Conservation (phyloP, 1,140 invertebrate genomes). For the Sarcophaga peregrina region DNA sequence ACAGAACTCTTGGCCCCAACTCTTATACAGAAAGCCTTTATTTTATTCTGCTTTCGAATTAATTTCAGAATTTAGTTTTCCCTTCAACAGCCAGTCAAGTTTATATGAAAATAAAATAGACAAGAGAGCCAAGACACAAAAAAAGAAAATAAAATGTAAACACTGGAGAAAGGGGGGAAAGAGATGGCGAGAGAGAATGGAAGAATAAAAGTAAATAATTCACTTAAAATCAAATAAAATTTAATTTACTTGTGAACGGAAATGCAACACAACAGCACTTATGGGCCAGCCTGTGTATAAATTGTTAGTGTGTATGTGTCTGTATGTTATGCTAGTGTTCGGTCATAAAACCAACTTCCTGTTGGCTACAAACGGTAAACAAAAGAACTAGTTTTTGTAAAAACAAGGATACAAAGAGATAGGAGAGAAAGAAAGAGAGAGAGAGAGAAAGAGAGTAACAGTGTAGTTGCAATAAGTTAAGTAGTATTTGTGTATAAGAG, state of each 20-base stretch:
- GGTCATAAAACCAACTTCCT: conserved; percentile 33
- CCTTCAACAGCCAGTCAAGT: too few species aligned
- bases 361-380: conserved; percentile 20
- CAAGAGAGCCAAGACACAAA: too few species aligned
- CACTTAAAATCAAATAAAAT: conserved; percentile 42
- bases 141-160: too few species aligned
- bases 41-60: too few species aligned
- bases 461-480: not conserved
- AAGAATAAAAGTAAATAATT: conserved; percentile 32
- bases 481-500: too few species aligned
- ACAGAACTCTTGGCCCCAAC: too few species aligned
- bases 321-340: not conserved
- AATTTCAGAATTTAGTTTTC: too few species aligned
- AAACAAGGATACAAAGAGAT: not conserved
- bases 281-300: not conserved
- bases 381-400: not conserved
- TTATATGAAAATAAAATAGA: too few species aligned
- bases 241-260: conserved; percentile 42
- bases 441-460: not conserved
- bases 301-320: too few species aligned
- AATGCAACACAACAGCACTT: conserved; percentile 40
- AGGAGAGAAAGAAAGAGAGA: not conserved
- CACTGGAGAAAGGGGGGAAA: not conserved
- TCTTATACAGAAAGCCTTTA: too few species aligned
- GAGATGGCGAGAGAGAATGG: not conserved